Base-by-base conservation (phyloP, 1,140 invertebrate species). In the Leptinotarsa undecemlineata region DNA sequence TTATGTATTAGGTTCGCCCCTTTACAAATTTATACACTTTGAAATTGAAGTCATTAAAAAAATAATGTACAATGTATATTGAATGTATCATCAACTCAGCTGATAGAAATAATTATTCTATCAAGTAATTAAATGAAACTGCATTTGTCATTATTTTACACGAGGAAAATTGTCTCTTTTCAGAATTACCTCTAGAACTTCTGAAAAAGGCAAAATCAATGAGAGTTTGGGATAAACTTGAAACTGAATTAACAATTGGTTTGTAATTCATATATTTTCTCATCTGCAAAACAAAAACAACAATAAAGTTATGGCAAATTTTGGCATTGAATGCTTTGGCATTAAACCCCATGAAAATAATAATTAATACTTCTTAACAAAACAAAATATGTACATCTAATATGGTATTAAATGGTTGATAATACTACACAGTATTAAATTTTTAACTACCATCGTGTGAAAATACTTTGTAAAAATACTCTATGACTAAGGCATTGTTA, bases 271-370 rank as follows among this genome's bases (percentile, higher is more conserved):
- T 68, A 70, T 79, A 77, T 79, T 76, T 77, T 78, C 75, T 81
- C 76, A 74, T 81, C 73, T 80, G 76, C 79, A 82, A 83, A 82
- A 72, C 82, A 82, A 83, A 81, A 80, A 83, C 83, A 84, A 84
- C 82, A 82, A 83, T 81, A 81, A 78, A 79, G 57, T 71, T 81
- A 85, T 85, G 84, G 84, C 84, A 83, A 82, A 84, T 83, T 84
- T 85, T 85, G 84, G 84, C 84, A 83, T 85, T 84, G 83, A 84
- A 85, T 85, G 84, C 84, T 85, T 85, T 85, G 84, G 84, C 84
- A 83, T 84, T 83, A 82, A 81, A 81, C 75, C 80, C 79, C 78
- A 80, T 75, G 73, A 77, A 78, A 77, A 78, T 74, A 76, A 78
- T 75, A 77, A 76, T 76, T 80, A 80, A 78, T 80, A 77, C 75